Evolutionary conservation across 2,113 vertebrate genomes (phyloP).

Genomic region (Trogon melanurus): DNA sequence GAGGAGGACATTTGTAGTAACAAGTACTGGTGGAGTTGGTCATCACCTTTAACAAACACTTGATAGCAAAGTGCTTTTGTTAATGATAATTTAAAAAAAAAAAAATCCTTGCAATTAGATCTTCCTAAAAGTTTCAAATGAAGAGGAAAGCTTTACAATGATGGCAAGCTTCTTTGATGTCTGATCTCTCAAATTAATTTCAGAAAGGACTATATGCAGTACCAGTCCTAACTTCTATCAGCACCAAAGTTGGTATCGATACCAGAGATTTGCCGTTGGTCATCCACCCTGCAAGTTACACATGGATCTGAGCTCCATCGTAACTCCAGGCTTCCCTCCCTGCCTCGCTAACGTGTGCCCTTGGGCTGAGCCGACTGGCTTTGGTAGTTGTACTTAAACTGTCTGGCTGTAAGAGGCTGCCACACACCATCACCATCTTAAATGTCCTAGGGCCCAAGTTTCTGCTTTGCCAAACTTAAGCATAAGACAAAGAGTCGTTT

Average conservation of each 20-base stretch:
- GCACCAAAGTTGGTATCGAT: background rate
- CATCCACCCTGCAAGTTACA: background rate
- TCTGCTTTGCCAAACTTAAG: background rate
- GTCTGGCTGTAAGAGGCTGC: no score
- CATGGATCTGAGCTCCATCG: background rate
- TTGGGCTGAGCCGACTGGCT: background rate
- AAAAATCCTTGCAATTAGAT: background rate
- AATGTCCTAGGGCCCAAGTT: background rate
- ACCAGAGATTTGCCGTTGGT: background rate
- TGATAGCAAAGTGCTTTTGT: background rate
- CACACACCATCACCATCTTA: background rate
- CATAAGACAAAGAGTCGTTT: background rate
- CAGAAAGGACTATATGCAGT: background rate
- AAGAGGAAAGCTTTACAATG: background rate
- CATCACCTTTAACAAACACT: background rate
- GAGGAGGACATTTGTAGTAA: background rate
- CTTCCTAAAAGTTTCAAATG: background rate
- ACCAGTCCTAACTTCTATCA: background rate
- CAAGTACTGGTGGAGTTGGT: background rate
- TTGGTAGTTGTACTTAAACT: background rate
- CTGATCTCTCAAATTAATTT: background rate
- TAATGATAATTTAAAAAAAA: background rate
- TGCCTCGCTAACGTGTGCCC: accelerated
- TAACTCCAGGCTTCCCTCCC: background rate
- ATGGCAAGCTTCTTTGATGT: background rate